Evolutionary conservation across 2,113 vertebrate genomes (phyloP), one percentile per base, ranked within the genome.

Genomic region (Procapra przewalskii): DNA sequence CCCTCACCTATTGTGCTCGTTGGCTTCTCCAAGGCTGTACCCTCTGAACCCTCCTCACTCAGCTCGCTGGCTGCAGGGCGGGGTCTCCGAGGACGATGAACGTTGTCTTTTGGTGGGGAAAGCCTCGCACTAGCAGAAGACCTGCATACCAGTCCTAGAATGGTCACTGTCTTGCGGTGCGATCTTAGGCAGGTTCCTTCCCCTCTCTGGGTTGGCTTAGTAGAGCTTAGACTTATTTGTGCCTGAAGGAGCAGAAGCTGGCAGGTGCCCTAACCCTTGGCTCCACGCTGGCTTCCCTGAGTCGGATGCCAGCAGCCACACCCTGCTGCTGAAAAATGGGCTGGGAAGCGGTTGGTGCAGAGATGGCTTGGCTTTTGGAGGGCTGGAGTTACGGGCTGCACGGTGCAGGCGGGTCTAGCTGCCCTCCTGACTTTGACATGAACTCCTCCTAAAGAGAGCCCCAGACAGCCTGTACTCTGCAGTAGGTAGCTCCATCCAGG

Each of bases 251-350:
- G 36, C 50, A 50, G 84, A 62, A 94, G 54, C 96, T 95, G 92
- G 94, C 92, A 96, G 97, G 93, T 97, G 88, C 88, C 94, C 89
- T 40, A 21, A 36, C 52, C 80, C 75, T 82, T 88, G 96, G 91
- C 77, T 83, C 48, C 25, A 1, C 0, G 77, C 36, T 43, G 89
- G 40, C 67, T 94, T 75, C 88, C 85, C 75, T 13, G 27, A 29
- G 45, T 33, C 4, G 0, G 5, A 33, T 31, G 91, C 97, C 96
- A 59, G 1, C 4, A 45, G 52, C 89, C 93, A 94, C 96, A 89
- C 93, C 95, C 93, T 84, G 27, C 86, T 79, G 77, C 95, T 71
- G 86, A 93, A 96, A 86, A 3, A 64, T 14, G 79, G 71, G 59
- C 77, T 12, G 60, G 89, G 25, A 52, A 33, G 75, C 60, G 62